phyloP scores from a whole-genome alignment of 1,140 invertebrate species.

The Pseudomyrmex flavicornis region DNA sequence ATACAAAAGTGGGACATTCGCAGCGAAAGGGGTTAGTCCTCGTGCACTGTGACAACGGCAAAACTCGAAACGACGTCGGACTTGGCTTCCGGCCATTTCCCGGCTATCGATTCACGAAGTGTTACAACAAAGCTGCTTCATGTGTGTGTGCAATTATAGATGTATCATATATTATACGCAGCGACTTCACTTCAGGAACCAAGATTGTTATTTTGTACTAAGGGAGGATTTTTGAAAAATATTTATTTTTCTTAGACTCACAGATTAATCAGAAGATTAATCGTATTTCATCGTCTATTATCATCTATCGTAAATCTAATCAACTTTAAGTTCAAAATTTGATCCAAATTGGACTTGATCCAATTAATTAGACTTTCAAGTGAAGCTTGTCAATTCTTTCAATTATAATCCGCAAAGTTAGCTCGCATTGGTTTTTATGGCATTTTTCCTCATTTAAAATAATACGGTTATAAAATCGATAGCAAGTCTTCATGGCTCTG shows the following conservation, averaged over 20 bases:
- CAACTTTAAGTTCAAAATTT: too few species aligned
- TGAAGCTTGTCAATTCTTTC: too few species aligned
- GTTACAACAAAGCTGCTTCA: constrained; percentile 81
- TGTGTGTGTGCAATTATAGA: constrained; percentile 80
- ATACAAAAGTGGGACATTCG: constrained; percentile 76
- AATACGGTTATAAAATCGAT: neutral
- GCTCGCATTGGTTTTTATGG: too few species aligned
- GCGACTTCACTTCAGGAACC: neutral
- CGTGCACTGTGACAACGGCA: constrained; percentile 80
- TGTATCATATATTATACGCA: constrained; percentile 77
- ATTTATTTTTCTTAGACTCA: neutral
- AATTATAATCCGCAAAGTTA: too few species aligned
- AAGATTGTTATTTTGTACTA: neutral
- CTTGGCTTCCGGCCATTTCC: constrained; percentile 85
- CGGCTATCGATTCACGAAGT: constrained; percentile 84
- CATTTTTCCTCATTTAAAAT: too few species aligned
- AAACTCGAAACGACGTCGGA: constrained; percentile 84
- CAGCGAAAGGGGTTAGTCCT: constrained; percentile 78
- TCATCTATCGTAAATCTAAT: too few species aligned
- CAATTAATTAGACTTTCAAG: too few species aligned
- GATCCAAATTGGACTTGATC: too few species aligned
- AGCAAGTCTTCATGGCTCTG: neutral
- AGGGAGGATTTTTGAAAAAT: constrained; percentile 14
- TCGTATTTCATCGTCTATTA: too few species aligned
- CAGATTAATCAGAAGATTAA: too few species aligned